These are phyloP conservation scores for Carlito syrichta DNA, from an alignment of 2,113 vertebrate genomes.

Conservation along the genomic window DNA sequence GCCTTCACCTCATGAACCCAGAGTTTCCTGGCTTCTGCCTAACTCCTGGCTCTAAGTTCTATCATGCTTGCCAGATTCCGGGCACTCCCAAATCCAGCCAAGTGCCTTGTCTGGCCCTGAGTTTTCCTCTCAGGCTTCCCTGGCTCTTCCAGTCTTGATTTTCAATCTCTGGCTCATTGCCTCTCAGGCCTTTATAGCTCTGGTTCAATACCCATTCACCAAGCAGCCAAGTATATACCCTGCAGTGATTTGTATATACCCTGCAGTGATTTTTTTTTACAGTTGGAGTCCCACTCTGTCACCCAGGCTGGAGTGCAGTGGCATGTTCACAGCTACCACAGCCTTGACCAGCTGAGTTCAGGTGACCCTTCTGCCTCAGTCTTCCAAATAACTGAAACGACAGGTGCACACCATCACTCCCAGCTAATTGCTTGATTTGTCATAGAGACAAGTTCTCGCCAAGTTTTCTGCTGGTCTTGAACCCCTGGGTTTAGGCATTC, in stretches of 20 bases:
- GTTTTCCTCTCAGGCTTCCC: not conserved
- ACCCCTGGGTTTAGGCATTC: no score
- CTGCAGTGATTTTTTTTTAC: not conserved
- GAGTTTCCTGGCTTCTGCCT: slow-evolving; percentile 55
- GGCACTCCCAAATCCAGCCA: slow-evolving; percentile 17
- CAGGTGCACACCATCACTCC: no score
- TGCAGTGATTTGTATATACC: not conserved
- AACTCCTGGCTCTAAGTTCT: not conserved
- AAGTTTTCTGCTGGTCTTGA: no score
- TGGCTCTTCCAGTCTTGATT: not conserved
- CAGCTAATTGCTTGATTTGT: no score
- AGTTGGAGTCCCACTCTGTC: no score
- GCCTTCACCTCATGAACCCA: slow-evolving; percentile 54
- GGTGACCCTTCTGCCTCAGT: no score
- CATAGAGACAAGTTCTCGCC: no score
- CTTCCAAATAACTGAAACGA: no score
- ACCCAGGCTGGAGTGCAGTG: no score
- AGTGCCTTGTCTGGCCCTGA: slow-evolving; percentile 13
- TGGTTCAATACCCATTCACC: not conserved
- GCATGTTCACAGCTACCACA: no score
- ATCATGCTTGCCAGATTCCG: not conserved
- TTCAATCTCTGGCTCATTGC: not conserved
- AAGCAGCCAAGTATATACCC: not conserved
- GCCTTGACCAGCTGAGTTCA: no score
- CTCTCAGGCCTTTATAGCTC: not conserved